Base-by-base conservation (phyloP, 2,888 invertebrate genomes). In the Athripsodes cinereus region DNA sequence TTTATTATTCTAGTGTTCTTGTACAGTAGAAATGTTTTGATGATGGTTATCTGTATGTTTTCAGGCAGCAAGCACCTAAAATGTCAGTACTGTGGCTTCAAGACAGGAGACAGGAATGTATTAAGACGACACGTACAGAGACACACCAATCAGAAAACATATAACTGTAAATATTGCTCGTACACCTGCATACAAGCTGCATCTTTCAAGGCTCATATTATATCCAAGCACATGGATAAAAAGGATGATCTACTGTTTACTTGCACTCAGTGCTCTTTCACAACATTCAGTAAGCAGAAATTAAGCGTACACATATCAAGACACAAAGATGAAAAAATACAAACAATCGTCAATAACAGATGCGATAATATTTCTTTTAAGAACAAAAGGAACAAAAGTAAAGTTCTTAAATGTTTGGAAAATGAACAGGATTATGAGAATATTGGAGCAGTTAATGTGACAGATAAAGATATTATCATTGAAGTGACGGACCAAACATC, bases 131-230 rank as follows among this genome's bases (percentile, higher is more conserved):
- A 93, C 72, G 86, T 87, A 66, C 83, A 86, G 73, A 78, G 83
- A 11, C 92, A 93, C 70, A 82, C 87, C 5, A 88, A 89, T 16
- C 81, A 85, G 52, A 85, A 83, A 66, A 83, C 84, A 0, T 93
- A 93, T 72, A 83, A 84, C 65, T 93, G 93, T 68, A 84, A 85
- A 49, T 83, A 85, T 68, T 93, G 93, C 68, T 79, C 85, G 1
- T 92, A 91, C 71, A 84, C 84, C 11, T 85, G 88, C 66, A 92
- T 93, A 64, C 90, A 91, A 70, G 88, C 90, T 56, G 86, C 86
- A 5, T 82, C 86, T 1, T 89, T 88, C 70, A 86, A 91, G 66
- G 77, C 83, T 19, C 92, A 93, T 69, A 78, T 92, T 68, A 83
- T 86, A 66, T 86, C 85, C 55, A 88, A 88, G 68, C 93, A 93